Evolutionary conservation across 2,888 invertebrate genomes (phyloP).

Genomic region (Nomada lathburiana): DNA sequence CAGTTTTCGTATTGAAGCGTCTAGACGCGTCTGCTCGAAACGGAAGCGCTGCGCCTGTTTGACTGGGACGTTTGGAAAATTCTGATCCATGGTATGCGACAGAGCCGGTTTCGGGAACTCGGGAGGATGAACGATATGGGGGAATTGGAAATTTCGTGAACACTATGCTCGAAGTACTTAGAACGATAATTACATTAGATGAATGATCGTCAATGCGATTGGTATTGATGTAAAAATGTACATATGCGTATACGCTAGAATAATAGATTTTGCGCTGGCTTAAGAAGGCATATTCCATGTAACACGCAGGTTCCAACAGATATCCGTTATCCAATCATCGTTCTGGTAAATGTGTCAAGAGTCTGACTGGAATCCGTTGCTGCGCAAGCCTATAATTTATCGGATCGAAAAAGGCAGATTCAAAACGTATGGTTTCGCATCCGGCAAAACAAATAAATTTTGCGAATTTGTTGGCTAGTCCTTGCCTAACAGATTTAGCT

Average conservation of each 20-base stretch:
- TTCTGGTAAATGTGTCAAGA: constrained; percentile 75
- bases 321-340: constrained; percentile 69
- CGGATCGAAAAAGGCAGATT: constrained; percentile 83
- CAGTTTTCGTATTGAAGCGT: constrained; percentile 59
- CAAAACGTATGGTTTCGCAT: constrained; percentile 79
- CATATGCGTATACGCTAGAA: no score
- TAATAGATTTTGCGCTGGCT: no score
- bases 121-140: no score
- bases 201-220: no score
- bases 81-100: not conserved
- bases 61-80: not conserved
- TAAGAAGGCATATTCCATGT: constrained; percentile 46
- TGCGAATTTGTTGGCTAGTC: constrained; percentile 76
- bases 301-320: constrained; percentile 65
- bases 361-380: constrained; percentile 74
- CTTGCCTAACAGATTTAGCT: constrained; percentile 71
- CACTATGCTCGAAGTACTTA: no score
- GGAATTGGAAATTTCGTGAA: no score
- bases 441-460: constrained; percentile 81
- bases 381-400: constrained; percentile 81
- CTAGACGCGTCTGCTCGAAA: constrained; percentile 1
- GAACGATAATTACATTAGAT: no score
- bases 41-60: constrained; percentile 29
- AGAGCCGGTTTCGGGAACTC: no score
- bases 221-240: no score